Conservation (phyloP, 2,888 invertebrate genomes). For the Pristionchus exspectatus region DNA sequence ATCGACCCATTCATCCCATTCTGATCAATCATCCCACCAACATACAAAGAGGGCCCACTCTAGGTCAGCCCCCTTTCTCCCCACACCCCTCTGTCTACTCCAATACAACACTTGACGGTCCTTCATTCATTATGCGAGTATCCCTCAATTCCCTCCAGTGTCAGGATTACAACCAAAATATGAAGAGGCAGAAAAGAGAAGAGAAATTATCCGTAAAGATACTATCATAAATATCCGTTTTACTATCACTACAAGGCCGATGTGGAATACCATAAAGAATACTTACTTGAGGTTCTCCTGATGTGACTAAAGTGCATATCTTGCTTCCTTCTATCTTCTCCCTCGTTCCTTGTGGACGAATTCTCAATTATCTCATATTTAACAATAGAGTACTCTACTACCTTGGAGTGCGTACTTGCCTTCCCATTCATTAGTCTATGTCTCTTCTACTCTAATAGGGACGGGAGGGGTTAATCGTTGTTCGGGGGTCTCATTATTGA, state of each 20-base stretch:
- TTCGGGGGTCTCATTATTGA: conserved; percentile 43
- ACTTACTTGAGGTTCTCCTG: conserved; percentile 87
- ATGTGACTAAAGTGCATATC: conserved; percentile 91
- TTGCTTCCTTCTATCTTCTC: conserved; percentile 96
- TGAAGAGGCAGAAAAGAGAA: background rate
- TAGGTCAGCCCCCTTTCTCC: background rate
- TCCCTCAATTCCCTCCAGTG: conserved; percentile 4
- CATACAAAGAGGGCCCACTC: conserved; percentile 27
- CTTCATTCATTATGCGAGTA: conserved; percentile 36
- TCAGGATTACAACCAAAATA: background rate
- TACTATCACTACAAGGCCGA: background rate
- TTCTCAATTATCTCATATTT: conserved; percentile 83
- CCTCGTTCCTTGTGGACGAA: conserved; percentile 93
- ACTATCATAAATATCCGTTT: conserved; percentile 41
- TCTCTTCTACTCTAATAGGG: conserved; percentile 24
- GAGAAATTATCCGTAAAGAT: background rate
- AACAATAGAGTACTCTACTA: background rate
- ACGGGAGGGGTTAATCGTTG: conserved; percentile 24
- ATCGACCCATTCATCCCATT: conserved; percentile 68
- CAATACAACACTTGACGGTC: conserved; percentile 4
- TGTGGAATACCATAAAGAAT: background rate
- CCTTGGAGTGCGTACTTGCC: background rate
- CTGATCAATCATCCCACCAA: background rate
- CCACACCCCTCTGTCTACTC: background rate
- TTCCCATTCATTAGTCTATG: conserved; percentile 1